phyloP scores from a whole-genome alignment of 2,888 invertebrate species.

The Synergus laeviventris region DNA sequence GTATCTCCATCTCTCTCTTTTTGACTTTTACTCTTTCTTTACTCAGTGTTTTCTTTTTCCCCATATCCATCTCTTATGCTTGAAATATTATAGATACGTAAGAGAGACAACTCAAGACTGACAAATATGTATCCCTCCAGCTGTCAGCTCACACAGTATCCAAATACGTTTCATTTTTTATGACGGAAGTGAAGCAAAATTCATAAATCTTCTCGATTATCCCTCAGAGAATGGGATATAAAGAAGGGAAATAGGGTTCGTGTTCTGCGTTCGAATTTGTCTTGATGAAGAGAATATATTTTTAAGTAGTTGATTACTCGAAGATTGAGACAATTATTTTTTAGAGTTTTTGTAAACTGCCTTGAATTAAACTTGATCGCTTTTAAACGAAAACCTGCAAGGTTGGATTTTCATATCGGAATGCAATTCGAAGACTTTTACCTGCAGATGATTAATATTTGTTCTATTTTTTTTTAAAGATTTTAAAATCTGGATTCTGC shows the following conservation, averaged over 20 bases:
- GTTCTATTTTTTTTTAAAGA: neutral
- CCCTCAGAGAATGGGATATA: constrained; percentile 6
- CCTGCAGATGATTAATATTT: neutral
- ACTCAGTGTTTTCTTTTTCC: constrained; percentile 19
- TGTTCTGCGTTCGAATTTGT: neutral
- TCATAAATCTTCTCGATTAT: constrained; percentile 16
- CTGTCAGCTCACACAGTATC: constrained; percentile 46
- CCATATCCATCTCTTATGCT: constrained; percentile 29
- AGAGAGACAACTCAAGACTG: constrained; percentile 24
- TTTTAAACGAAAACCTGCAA: neutral
- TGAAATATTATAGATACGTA: constrained; percentile 25
- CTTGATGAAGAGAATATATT: neutral
- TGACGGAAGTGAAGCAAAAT: constrained; percentile 35
- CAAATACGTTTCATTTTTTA: constrained; percentile 34
- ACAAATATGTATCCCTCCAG: constrained; percentile 44
- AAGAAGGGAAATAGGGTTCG: neutral
- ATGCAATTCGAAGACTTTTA: constrained; percentile 1
- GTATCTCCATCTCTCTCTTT: constrained; percentile 14
- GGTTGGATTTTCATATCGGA: neutral
- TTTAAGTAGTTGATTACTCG: neutral
- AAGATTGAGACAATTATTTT: neutral
- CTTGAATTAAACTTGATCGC: neutral
- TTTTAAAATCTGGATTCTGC: neutral
- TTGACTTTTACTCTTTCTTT: neutral
- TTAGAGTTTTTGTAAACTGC: neutral